A percentile compares a stretch with the other conserved stretches of the same genome.
phyloP scores from a whole-genome alignment of 2,113 vertebrate species.

The Scomber japonicus region DNA sequence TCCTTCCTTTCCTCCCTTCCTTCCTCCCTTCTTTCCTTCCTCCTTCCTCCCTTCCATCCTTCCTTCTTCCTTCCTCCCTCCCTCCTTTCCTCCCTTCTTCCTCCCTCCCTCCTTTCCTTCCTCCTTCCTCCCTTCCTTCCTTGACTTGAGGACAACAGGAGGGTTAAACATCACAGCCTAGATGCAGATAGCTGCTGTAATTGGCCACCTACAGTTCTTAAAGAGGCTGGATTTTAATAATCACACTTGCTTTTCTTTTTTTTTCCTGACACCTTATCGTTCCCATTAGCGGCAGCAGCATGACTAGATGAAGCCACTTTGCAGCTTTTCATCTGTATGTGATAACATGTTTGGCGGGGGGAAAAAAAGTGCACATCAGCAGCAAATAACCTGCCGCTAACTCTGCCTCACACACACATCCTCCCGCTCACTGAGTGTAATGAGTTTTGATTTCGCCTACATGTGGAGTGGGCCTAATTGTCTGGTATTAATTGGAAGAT shows the following conservation, averaged over 20 bases:
- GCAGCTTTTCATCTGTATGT: conserved; percentile 19
- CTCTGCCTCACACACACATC: neutral
- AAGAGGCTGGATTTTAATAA: neutral
- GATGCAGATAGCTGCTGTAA: neutral
- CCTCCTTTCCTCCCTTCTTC: too few relatives aligned
- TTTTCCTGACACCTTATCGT: neutral
- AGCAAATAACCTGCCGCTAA: conserved; percentile 35
- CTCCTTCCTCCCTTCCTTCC: too few relatives aligned
- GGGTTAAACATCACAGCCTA: neutral
- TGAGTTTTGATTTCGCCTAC: conserved; percentile 35
- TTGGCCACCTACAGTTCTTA: neutral
- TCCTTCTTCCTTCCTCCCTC: too few relatives aligned
- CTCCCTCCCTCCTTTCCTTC: too few relatives aligned
- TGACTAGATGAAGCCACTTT: neutral
- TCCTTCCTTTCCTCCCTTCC: too few relatives aligned
- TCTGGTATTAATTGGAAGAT: conserved; percentile 46
- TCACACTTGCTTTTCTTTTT: neutral
- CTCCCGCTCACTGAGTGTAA: conserved; percentile 26
- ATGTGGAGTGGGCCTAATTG: conserved; percentile 42
- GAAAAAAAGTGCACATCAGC: conserved; percentile 29
- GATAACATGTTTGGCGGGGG: conserved; percentile 27
- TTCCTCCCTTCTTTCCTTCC: too few relatives aligned
- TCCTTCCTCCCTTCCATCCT: too few relatives aligned
- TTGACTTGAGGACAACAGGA: too few relatives aligned
- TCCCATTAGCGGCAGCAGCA: conserved; percentile 7